phyloP scores from a whole-genome alignment of 2,888 invertebrate genomes.

The Tetragnatha montana region DNA sequence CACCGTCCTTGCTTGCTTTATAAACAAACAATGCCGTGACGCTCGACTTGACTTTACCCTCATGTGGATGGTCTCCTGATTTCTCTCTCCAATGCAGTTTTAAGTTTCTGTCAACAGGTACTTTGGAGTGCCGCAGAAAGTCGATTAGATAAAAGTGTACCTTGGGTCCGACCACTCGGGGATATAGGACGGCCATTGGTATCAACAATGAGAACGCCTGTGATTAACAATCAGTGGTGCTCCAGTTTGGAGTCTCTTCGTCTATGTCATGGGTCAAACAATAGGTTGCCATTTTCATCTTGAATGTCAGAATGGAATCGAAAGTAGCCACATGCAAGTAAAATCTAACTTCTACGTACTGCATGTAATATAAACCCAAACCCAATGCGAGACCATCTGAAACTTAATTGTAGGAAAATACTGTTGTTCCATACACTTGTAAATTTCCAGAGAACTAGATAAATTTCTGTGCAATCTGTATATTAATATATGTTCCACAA shows the following conservation, averaged over 20 bases:
- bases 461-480: no score
- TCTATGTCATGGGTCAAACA: neutral
- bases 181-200: constrained; percentile 16
- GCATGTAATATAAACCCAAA: no score
- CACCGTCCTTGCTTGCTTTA: constrained; percentile 52
- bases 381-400: no score
- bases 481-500: no score
- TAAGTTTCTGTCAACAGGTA: constrained; percentile 45
- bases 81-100: constrained; percentile 27
- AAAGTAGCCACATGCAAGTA: no score
- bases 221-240: constrained; percentile 24
- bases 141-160: constrained; percentile 58
- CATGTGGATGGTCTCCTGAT: constrained; percentile 39
- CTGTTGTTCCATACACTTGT: no score
- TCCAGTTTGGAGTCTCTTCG: neutral
- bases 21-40: constrained; percentile 57
- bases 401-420: no score
- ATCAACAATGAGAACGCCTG: neutral
- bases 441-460: no score
- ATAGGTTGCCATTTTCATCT: neutral
- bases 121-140: constrained; percentile 48
- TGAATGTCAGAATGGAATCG: no score
- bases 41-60: constrained; percentile 41
- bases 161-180: constrained; percentile 31
- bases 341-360: no score